Percentiles rank a stretch among this genome's conserved stretches.
Conservation (phyloP, 2,888 invertebrate species). For the Ochropleura plecta region DNA sequence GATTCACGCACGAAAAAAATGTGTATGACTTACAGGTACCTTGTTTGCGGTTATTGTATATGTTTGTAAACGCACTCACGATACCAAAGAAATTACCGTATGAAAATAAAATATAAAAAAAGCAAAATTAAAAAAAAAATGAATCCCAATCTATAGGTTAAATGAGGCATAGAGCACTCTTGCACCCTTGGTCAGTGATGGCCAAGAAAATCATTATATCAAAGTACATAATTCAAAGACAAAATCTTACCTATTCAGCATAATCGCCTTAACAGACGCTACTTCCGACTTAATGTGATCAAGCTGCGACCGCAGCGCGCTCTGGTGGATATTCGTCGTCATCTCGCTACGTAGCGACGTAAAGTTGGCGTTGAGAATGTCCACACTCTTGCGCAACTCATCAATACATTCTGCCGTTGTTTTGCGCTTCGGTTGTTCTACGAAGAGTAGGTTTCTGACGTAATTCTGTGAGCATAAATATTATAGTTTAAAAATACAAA, state of each 20-base stretch:
- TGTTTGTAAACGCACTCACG: too few relatives aligned
- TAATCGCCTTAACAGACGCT: constrained; percentile 93
- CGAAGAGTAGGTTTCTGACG: constrained; percentile 90
- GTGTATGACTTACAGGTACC: too few relatives aligned
- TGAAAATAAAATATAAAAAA: too few relatives aligned
- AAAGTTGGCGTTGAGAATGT: constrained; percentile 92
- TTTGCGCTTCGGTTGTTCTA: constrained; percentile 91
- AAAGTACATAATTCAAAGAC: not conserved
- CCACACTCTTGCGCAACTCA: constrained; percentile 93
- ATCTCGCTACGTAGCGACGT: constrained; percentile 92
- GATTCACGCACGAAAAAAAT: too few relatives aligned
- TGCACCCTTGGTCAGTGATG: not conserved
- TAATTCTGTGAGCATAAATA: constrained; percentile 76
- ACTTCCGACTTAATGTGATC: constrained; percentile 93
- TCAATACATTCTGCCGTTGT: constrained; percentile 92
- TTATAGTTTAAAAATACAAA: too few relatives aligned
- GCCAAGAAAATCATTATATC: not conserved
- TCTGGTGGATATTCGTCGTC: constrained; percentile 86
- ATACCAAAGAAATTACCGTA: too few relatives aligned
- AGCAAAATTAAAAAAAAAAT: too few relatives aligned
- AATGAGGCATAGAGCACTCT: too few relatives aligned
- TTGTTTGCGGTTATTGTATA: too few relatives aligned
- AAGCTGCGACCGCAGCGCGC: constrained; percentile 91
- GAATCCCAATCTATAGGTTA: too few relatives aligned
- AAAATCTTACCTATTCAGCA: constrained; percentile 91